A percentile compares a stretch with the other conserved stretches of the same genome.
These are phyloP conservation scores for Steinernema carpocapsae DNA, from an alignment of 2,888 invertebrate species.

Conservation along the genomic window DNA sequence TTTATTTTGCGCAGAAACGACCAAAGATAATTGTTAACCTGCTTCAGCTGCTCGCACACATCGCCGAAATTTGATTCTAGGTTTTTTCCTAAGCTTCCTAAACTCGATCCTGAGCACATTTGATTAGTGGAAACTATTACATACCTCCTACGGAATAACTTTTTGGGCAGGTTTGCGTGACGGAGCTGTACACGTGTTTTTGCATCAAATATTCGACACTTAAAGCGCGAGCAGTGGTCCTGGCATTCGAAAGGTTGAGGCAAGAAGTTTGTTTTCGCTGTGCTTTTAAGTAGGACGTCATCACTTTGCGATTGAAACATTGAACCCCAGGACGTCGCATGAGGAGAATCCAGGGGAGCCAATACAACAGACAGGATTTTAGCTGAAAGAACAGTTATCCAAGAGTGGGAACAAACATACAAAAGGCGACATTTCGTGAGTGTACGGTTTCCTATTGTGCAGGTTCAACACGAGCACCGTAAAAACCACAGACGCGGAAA, in stretches of 20 bases:
- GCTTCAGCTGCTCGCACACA: constrained; percentile 3
- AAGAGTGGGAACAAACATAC: constrained; percentile 42
- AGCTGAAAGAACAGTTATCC: constrained; percentile 75
- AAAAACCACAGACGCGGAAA: constrained; percentile 59
- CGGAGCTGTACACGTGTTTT: not conserved
- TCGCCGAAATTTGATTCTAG: not conserved
- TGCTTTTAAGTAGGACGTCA: not conserved
- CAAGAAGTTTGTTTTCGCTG: not conserved
- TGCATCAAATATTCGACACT: constrained; percentile 10
- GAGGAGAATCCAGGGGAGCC: constrained; percentile 93
- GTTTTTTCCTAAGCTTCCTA: not conserved
- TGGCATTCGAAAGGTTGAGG: not conserved
- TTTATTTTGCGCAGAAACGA: not conserved
- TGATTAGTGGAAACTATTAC: not conserved
- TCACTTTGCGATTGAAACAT: not conserved
- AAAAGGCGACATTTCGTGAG: constrained; percentile 61
- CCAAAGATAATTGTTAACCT: not conserved
- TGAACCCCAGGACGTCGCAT: constrained; percentile 86
- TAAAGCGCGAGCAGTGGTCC: not conserved
- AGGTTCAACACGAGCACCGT: constrained; percentile 59
- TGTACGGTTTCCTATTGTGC: constrained; percentile 58
- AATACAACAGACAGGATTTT: constrained; percentile 75
- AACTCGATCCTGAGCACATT: not conserved
- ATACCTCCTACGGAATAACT: not conserved
- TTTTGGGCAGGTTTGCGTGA: not conserved